A percentile compares a stretch with the other conserved stretches of the same genome.
Evolutionary conservation across 2,113 vertebrate genomes (phyloP).

Genomic region (Himantopus leucocephalus): DNA sequence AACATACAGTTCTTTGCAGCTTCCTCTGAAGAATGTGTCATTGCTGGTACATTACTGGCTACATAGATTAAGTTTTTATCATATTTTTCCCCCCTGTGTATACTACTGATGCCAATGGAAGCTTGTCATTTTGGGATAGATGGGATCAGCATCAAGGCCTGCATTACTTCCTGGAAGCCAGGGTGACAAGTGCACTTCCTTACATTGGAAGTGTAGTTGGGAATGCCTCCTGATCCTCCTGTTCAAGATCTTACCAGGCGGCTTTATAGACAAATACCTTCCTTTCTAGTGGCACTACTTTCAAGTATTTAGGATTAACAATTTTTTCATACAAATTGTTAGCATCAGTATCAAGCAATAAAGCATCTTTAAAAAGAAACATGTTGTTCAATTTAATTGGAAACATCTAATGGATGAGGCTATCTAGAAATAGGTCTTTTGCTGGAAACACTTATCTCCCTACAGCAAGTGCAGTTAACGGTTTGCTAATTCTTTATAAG

Average conservation of each 20-base stretch:
- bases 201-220: neutral
- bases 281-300: neutral
- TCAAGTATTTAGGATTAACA: neutral
- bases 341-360: neutral
- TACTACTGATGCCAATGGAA: neutral
- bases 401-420: neutral
- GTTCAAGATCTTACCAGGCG: neutral
- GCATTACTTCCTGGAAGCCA: neutral
- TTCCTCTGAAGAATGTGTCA: neutral
- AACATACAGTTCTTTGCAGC: neutral
- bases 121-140: neutral
- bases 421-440: neutral
- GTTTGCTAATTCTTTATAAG: neutral
- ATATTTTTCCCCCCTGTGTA: accelerated
- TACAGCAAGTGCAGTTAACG: neutral
- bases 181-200: neutral
- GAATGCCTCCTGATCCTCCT: neutral
- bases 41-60: neutral
- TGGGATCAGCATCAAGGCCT: neutral
- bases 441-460: neutral
- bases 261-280: neutral
- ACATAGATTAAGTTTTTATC: neutral
- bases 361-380: neutral
- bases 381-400: neutral
- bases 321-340: neutral